Percentiles rank a stretch among this genome's conserved stretches.
Conservation (phyloP, 2,113 vertebrate genomes). For the Dasyornis broadbenti region DNA sequence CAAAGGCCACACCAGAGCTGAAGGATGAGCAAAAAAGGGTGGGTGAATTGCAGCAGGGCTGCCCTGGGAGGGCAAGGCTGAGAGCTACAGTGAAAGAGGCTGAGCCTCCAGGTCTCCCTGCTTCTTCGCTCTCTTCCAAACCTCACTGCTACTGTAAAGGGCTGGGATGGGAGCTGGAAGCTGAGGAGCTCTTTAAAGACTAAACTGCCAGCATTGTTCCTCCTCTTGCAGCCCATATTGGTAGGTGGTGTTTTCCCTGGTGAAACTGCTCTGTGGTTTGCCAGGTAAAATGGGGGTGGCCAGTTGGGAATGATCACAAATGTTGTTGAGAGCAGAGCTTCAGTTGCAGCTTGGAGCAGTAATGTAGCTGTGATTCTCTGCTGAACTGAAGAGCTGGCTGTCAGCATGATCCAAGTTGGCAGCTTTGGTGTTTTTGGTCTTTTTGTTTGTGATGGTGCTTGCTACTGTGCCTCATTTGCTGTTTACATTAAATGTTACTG, state of each 20-base stretch:
- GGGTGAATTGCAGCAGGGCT: background rate
- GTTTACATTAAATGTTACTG: background rate
- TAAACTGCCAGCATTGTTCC: background rate
- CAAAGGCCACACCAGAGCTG: background rate
- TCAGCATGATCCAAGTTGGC: background rate
- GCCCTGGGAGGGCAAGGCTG: background rate
- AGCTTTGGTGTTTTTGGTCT: background rate
- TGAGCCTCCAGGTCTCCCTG: background rate
- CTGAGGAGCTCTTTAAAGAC: background rate
- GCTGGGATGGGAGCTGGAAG: background rate
- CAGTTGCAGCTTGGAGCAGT: background rate
- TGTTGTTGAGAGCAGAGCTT: background rate
- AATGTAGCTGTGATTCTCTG: background rate
- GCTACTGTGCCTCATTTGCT: slow-evolving; percentile 26
- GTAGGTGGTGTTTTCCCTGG: background rate
- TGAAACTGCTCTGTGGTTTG: background rate
- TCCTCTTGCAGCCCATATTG: background rate
- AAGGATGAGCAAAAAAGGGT: background rate
- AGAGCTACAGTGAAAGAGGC: fast-evolving
- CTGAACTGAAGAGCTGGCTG: background rate
- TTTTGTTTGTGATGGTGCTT: background rate
- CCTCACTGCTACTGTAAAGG: fast-evolving
- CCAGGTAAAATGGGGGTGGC: background rate
- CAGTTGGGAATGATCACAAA: background rate
- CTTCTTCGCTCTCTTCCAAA: background rate